Conservation (phyloP, 2,888 invertebrate species). For the Glaucopsyche alexis region DNA sequence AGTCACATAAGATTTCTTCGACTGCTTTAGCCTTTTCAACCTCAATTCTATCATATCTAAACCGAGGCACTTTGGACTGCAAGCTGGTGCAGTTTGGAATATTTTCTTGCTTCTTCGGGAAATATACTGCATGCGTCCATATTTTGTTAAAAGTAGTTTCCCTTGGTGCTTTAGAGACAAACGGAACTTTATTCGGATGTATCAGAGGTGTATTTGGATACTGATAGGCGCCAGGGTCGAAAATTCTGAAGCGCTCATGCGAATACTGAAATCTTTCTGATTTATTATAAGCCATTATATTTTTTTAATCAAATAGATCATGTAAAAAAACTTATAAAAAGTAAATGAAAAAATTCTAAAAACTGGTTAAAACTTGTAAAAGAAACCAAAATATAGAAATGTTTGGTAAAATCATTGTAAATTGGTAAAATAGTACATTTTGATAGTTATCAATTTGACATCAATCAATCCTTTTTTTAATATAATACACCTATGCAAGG, state of each 20-base stretch:
- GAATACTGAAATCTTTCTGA: slow-evolving; percentile 50
- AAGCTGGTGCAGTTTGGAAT: slow-evolving; percentile 59
- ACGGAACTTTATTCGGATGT: slow-evolving; percentile 51
- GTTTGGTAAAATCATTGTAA: too few species aligned
- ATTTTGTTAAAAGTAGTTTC: slow-evolving; percentile 44
- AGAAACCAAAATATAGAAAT: too few species aligned
- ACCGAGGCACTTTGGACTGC: slow-evolving; percentile 57
- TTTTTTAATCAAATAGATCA: not conserved
- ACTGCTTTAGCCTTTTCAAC: slow-evolving; percentile 55
- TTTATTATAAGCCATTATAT: slow-evolving; percentile 57
- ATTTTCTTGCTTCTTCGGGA: slow-evolving; percentile 42
- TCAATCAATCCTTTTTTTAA: too few species aligned
- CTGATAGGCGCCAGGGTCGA: slow-evolving; percentile 65
- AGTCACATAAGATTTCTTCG: slow-evolving; percentile 59
- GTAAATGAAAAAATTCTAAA: too few species aligned
- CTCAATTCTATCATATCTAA: slow-evolving; percentile 63
- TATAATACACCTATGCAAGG: too few species aligned
- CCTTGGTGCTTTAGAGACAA: slow-evolving; percentile 55
- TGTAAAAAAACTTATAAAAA: not conserved
- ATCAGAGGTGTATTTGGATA: slow-evolving; percentile 37
- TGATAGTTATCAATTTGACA: too few species aligned
- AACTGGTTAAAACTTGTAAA: too few species aligned
- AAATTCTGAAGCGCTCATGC: slow-evolving; percentile 48
- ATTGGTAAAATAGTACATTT: too few species aligned
- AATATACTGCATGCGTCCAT: slow-evolving; percentile 60